Evolutionary conservation across 1,140 invertebrate genomes (phyloP), one percentile per base, ranked within the genome.

Genomic region (Macrotrachela quadricornifera): DNA sequence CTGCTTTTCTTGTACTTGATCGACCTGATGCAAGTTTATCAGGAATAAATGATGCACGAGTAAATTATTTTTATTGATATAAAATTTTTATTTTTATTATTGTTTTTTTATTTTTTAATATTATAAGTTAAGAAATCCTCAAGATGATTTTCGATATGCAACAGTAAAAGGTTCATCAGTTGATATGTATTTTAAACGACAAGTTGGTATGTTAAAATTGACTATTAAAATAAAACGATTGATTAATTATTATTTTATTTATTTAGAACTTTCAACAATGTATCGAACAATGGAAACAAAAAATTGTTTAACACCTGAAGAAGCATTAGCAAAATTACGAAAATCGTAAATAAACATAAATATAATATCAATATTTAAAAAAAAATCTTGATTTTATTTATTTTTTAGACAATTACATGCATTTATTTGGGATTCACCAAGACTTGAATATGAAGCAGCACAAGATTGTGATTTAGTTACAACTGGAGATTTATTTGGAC

Each of bases 361-460:
- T 4, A 30, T 61, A 4, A 30, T 53, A 46, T 30, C 40, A 46
- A 44, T 40, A 51, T 36, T 54, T 56, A 48, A 48, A 49, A 59
- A 53, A 56, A 42, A 3, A n/a, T 59, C 65, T 71, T 37, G 60
- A 86, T 57, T 42, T 40, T 37, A 50, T 17, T 17, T 54, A 50
- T 59, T 54, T 12, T 43, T 62, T 45, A 71, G 88, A 40, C 84
- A 87, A 66, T 70, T 99, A 50, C 87, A 94, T 78, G 92, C 91
- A 1, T 97, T 99, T 67, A 95, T 99, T 57, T 99, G 92, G 91
- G 92, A 97, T 64, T 95, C 88, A 36, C 90, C 87, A 3, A 77
- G 92, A 38, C 74, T 97, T 57, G 90, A 96, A 67, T 97, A 88
- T 66, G 92, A 99, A 75, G 90, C 90, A 2, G 85, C 90, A 10